Evolutionary conservation across 1,140 invertebrate genomes (phyloP).

Genomic region (Solen grandis): DNA sequence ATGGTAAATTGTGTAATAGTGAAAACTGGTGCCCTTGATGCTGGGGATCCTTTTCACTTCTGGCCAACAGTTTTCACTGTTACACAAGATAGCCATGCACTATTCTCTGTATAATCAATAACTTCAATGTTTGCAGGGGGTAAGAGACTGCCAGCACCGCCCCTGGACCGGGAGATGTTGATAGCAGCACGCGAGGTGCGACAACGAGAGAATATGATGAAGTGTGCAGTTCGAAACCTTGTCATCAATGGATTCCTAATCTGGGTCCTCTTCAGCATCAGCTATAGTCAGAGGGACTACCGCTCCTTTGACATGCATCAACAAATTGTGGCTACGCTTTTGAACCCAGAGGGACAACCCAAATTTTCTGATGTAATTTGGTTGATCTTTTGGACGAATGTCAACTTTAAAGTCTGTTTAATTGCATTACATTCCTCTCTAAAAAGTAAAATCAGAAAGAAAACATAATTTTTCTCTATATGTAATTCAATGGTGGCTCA

Average conservation of each 20-base stretch:
- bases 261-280: constrained; percentile 68
- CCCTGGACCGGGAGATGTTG: constrained; percentile 50
- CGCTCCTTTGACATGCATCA: constrained; percentile 57
- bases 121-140: constrained; percentile 25
- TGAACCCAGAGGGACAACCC: no score
- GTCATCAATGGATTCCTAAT: constrained; percentile 58
- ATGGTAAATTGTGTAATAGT: no score
- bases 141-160: constrained; percentile 55
- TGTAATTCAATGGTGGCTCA: no score
- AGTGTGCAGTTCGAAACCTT: constrained; percentile 49
- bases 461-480: no score
- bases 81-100: background rate
- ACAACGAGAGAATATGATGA: constrained; percentile 61
- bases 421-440: no score
- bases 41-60: no score
- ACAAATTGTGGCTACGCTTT: constrained; percentile 51
- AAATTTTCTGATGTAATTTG: no score
- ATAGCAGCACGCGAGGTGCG: constrained; percentile 49
- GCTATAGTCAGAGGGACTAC: constrained; percentile 61
- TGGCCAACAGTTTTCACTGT: no score
- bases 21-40: no score
- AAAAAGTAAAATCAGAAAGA: no score
- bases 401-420: no score
- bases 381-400: no score
- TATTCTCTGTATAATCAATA: background rate